Evolutionary conservation across 2,113 vertebrate species (phyloP), one percentile per base, ranked within the genome.

Genomic region (Craseonycteris thonglongyai): DNA sequence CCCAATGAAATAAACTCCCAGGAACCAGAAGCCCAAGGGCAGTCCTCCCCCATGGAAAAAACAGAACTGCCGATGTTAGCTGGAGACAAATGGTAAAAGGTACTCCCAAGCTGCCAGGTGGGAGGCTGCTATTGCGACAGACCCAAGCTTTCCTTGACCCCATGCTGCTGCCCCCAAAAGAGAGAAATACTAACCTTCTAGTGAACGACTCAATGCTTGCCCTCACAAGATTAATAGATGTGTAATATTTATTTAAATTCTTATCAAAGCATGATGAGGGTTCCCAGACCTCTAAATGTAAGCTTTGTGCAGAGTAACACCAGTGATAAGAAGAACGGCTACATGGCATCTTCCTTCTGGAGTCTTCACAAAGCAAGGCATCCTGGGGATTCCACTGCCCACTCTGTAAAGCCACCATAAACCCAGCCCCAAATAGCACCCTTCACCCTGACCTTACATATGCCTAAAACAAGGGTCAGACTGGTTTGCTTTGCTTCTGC

Each of bases 401-500:
- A 47, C 14, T 91, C 35, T 59, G 9, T 42, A 54, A 49, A 38
- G n/a, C 12, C 21, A 13, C 19, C 30, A 1, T 49, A 71, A 82
- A 95, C 18, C 69, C 59, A 15, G 0, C 28, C 66, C 16, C 21
- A 9, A 56, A 35, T 33, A 68, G 51, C 18, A 26, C 3, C 12
- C 8, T 6, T 18, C 8, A 19, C 7, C 21, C 42, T 38, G 54
- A 40, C 12, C 40, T 24, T 18, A 69, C 30, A 10, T 30, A 16
- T 3, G 19, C 21, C 33, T 76, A 24, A 1, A 33, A 61, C 28
- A 47, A 35, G 26, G 18, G 40, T 22, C 49, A 90, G 78, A 68
- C n/a, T 38, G 38, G 35, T 42, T 88, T 91, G 42, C 49, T 90
- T 92, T 68, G 14, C 42, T 74, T 79, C 84, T 93, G 14, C 61